Evolutionary conservation across 2,113 vertebrate genomes (phyloP).

Genomic region (Antigone vipio): DNA sequence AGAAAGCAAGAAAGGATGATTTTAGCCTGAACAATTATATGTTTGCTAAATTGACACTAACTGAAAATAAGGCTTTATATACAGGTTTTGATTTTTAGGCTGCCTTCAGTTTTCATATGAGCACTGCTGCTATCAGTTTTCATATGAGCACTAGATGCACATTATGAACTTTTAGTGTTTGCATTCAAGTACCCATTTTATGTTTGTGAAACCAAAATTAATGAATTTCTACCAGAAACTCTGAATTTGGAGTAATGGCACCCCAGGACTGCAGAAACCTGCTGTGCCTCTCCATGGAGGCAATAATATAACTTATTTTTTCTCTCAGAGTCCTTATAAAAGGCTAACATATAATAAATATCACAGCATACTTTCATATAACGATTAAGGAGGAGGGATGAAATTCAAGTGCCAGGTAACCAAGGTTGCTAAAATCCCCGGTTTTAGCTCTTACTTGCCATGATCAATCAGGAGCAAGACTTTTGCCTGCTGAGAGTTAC

Average conservation of each 20-base stretch:
- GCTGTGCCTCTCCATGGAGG: not conserved
- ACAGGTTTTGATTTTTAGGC: not conserved
- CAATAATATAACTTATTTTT: not conserved
- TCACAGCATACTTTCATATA: not conserved
- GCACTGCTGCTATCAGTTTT: not conserved
- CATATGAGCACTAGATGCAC: not conserved
- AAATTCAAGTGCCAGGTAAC: not conserved
- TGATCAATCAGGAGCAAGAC: not conserved
- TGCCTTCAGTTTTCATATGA: not conserved
- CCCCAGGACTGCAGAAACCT: not conserved
- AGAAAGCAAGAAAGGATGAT: not conserved
- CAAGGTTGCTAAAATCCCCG: not conserved
- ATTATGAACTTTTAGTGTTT: not conserved
- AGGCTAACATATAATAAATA: not conserved
- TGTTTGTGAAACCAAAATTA: not conserved
- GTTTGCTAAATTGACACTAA: not conserved
- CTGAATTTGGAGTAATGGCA: conserved; percentile 5
- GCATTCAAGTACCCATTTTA: not conserved
- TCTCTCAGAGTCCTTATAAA: not conserved
- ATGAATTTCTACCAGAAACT: not conserved
- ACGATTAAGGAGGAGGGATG: not conserved
- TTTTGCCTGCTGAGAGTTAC: not conserved
- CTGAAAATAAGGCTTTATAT: not conserved
- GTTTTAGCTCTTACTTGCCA: not conserved
- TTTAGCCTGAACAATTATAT: not conserved